A percentile compares a stretch with the other conserved stretches of the same genome.
These are phyloP conservation scores for Myioborus miniatus DNA, from an alignment of 2,797 vertebrate genomes.

Conservation along the genomic window DNA sequence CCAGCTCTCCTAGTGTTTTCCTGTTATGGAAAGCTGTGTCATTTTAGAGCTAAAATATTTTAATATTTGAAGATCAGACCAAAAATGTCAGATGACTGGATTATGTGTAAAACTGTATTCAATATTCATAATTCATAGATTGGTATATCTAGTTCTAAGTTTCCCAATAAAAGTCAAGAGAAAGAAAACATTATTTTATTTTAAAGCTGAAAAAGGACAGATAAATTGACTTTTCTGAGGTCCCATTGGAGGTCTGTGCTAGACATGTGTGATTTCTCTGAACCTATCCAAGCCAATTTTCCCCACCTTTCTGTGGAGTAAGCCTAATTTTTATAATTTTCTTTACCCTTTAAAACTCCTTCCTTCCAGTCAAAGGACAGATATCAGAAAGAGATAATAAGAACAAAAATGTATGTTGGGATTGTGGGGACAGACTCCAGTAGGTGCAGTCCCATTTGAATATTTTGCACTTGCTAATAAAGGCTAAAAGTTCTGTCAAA, in stretches of 20 bases:
- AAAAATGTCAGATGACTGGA: background rate
- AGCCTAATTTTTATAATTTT: background rate
- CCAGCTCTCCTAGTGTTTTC: background rate
- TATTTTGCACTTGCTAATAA: background rate
- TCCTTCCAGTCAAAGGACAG: background rate
- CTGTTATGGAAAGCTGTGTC: background rate
- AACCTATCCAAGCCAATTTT: background rate
- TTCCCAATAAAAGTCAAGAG: background rate
- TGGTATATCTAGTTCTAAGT: background rate
- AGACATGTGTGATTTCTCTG: background rate
- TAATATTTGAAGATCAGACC: background rate
- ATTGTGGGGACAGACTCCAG: background rate
- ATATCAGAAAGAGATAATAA: background rate
- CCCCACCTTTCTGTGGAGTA: rapidly evolving
- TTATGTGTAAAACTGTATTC: background rate
- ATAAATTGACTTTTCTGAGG: background rate
- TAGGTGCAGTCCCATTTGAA: background rate
- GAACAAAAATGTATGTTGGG: background rate
- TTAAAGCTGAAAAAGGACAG: background rate
- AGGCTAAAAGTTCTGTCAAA: background rate
- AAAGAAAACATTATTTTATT: background rate
- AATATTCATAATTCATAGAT: background rate
- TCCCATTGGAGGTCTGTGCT: background rate
- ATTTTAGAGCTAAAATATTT: background rate
- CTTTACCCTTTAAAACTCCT: background rate